Percentiles rank a stretch among this genome's conserved stretches.
Evolutionary conservation across 2,113 vertebrate genomes (phyloP).

Genomic region (Spermophilus dauricus): DNA sequence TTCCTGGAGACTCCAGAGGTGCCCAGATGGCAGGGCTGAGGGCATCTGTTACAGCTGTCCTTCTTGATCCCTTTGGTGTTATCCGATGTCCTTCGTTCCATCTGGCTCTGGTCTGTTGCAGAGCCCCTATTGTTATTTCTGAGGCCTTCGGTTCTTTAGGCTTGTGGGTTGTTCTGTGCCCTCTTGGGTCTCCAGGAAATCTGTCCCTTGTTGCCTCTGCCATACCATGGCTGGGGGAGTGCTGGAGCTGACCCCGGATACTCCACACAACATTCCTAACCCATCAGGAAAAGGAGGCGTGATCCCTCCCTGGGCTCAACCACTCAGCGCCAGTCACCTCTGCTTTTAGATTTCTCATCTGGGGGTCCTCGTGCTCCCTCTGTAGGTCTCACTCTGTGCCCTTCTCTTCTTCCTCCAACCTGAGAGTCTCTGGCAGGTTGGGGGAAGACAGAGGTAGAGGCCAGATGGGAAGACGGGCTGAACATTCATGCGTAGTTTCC

Average conservation of each 20-base stretch:
- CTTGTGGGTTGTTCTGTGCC: not conserved
- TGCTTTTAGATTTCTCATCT: not conserved
- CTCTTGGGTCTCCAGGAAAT: not conserved
- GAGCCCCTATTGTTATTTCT: not conserved
- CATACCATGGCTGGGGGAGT: not conserved
- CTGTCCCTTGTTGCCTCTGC: not conserved
- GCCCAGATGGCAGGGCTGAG: not conserved
- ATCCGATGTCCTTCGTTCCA: not conserved
- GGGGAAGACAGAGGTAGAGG: no score
- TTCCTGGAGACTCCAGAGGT: not conserved
- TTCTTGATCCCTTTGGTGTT: not conserved
- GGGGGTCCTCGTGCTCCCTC: not conserved
- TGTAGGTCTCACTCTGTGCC: not conserved
- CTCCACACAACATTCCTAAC: not conserved
- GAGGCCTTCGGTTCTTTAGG: not conserved
- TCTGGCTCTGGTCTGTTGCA: not conserved
- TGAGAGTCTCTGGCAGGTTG: not conserved
- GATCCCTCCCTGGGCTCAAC: not conserved
- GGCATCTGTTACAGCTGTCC: not conserved
- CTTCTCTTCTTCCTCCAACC: not conserved
- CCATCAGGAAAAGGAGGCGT: not conserved
- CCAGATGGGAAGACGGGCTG: not conserved
- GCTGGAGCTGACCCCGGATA: not conserved
- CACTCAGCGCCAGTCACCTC: not conserved
- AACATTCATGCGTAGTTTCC: not conserved